phyloP scores from a whole-genome alignment of 1,140 invertebrate species.

The Wasmannia auropunctata region DNA sequence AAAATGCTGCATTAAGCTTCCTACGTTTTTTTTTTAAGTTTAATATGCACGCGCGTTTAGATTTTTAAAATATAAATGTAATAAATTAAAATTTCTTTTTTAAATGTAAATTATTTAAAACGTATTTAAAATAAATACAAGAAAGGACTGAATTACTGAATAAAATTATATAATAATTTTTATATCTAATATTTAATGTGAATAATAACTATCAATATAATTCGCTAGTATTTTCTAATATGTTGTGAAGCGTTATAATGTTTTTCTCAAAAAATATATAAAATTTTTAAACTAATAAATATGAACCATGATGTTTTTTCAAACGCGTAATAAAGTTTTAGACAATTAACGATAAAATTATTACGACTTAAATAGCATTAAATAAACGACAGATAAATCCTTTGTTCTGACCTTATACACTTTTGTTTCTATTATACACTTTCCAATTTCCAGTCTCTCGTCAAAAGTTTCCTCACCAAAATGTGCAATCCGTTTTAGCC shows the following conservation, averaged over 20 bases:
- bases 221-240: not conserved
- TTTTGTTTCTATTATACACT: not conserved
- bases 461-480: not conserved
- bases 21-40: not conserved
- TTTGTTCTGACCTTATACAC: not conserved
- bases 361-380: not conserved
- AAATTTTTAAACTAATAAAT: not conserved
- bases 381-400: not conserved
- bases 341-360: not conserved
- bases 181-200: not conserved
- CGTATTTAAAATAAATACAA: not conserved
- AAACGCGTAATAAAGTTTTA: not conserved
- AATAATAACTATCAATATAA: not conserved
- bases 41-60: not conserved
- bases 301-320: not conserved
- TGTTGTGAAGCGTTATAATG: not conserved
- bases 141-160: not conserved
- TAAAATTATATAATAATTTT: too few species aligned
- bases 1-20: not conserved
- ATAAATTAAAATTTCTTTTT: not conserved
- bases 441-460: not conserved
- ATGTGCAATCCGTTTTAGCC: not conserved
- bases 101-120: not conserved
- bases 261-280: not conserved
- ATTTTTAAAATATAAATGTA: not conserved